Percentiles rank a stretch among this genome's conserved stretches.
Conservation (phyloP, 2,113 vertebrate genomes). For the Dolichotis patagonum region DNA sequence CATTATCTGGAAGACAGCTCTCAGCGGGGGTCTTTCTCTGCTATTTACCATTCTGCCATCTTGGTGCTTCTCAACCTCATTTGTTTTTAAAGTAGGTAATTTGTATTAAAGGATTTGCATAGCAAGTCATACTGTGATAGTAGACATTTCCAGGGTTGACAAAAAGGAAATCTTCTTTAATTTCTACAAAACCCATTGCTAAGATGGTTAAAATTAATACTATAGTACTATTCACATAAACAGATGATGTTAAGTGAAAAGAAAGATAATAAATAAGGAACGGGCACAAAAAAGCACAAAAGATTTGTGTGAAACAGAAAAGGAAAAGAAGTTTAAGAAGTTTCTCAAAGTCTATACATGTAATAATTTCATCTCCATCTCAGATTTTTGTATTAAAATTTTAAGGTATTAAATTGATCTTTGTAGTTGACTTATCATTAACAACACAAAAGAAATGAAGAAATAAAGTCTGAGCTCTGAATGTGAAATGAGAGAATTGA, state of each 20-base stretch:
- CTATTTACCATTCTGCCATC: too few relatives aligned
- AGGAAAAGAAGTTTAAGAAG: not conserved
- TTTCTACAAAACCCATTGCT: not conserved
- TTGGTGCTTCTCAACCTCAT: too few relatives aligned
- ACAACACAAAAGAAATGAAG: not conserved
- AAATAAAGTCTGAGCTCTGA: not conserved
- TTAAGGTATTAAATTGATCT: constrained; percentile 1
- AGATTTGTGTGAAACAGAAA: not conserved
- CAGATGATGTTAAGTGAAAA: not conserved
- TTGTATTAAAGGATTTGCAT: not conserved
- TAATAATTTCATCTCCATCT: not conserved
- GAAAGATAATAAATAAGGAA: not conserved
- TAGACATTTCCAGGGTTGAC: not conserved
- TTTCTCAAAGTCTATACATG: not conserved
- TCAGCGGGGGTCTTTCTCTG: too few relatives aligned
- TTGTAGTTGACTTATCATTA: not conserved
- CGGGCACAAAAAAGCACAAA: not conserved
- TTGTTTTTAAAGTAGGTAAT: not conserved
- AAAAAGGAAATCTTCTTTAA: not conserved
- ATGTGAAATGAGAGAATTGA: not conserved
- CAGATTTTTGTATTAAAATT: not conserved
- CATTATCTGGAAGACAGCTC: too few relatives aligned
- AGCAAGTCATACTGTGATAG: not conserved
- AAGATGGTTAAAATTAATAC: not conserved
- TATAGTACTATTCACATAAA: not conserved